Percentiles rank a stretch among this genome's conserved stretches.
phyloP scores from a whole-genome alignment of 1,140 invertebrate species.

The Drosophila repletoides region DNA sequence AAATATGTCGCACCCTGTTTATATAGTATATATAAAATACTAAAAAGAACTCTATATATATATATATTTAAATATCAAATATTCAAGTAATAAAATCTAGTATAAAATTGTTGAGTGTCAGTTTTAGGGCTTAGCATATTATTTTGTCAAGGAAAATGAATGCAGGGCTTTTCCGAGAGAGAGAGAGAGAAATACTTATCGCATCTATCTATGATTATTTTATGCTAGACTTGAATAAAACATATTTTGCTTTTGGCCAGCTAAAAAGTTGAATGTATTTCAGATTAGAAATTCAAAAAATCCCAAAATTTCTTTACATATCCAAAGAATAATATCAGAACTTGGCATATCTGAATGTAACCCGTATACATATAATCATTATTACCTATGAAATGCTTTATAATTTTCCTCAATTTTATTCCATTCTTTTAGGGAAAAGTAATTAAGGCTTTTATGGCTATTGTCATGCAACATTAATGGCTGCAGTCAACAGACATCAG shows the following conservation, averaged over 20 bases:
- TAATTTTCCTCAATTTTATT: no score
- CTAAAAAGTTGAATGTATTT: no score
- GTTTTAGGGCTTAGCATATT: conserved; percentile 23
- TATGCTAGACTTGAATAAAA: conserved; percentile 10
- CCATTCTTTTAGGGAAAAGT: no score
- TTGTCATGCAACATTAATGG: neutral
- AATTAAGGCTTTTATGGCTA: neutral
- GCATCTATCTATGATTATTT: neutral
- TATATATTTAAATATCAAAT: neutral
- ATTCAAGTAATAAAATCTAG: conserved; percentile 7
- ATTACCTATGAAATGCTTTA: no score
- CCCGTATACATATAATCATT: no score
- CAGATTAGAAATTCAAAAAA: no score
- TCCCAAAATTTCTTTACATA: conserved; percentile 7
- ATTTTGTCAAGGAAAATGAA: neutral
- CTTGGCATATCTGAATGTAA: conserved; percentile 26
- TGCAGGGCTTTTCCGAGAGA: conserved; percentile 23
- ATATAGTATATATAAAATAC: conserved; percentile 12
- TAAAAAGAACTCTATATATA: no score
- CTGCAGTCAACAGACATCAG: no score
- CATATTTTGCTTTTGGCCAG: conserved; percentile 14
- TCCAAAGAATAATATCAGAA: conserved; percentile 23
- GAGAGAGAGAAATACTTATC: neutral
- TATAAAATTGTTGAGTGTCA: conserved; percentile 32
- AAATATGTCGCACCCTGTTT: no score